phyloP scores from a whole-genome alignment of 2,797 vertebrate species.

The Balearica regulorum region DNA sequence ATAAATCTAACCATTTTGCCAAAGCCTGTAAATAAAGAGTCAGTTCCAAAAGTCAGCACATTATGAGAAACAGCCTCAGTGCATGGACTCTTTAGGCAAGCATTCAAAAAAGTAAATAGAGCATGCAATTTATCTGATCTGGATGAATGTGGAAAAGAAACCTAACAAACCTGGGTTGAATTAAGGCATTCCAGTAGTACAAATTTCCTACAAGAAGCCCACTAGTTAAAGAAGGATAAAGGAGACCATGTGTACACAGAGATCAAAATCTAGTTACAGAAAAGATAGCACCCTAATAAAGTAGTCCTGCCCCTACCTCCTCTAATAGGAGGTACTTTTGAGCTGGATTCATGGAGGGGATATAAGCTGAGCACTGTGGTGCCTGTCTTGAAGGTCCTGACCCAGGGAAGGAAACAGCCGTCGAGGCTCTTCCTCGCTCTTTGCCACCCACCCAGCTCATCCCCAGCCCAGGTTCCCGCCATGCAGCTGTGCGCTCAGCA shows the following conservation, averaged over 20 bases:
- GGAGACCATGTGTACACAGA: not conserved
- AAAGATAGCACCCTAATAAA: not conserved
- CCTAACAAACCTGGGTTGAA: slow-evolving; percentile 35
- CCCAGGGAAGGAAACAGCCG: not conserved
- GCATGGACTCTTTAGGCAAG: not conserved
- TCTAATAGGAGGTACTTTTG: not conserved
- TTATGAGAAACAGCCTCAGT: slow-evolving; percentile 20
- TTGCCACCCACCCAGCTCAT: not conserved
- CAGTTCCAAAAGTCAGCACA: slow-evolving; percentile 32
- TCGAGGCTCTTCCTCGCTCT: not conserved
- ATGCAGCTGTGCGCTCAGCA: not conserved
- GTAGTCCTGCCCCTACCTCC: not conserved
- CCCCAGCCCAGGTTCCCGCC: not conserved
- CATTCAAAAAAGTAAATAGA: slow-evolving; percentile 41
- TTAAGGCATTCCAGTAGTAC: slow-evolving; percentile 20
- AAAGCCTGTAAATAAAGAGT: slow-evolving; percentile 44
- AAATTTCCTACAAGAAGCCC: not conserved
- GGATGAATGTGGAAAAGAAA: slow-evolving; percentile 6
- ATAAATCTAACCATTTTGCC: slow-evolving; percentile 54
- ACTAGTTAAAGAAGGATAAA: slow-evolving; percentile 1
- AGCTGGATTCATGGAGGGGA: not conserved
- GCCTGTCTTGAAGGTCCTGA: not conserved
- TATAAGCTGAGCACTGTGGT: not conserved
- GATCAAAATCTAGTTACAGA: not conserved
- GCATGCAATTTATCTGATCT: slow-evolving; percentile 34